These are phyloP conservation scores for Cryptus viduatorius DNA, from an alignment of 2,888 invertebrate genomes.

Conservation along the genomic window DNA sequence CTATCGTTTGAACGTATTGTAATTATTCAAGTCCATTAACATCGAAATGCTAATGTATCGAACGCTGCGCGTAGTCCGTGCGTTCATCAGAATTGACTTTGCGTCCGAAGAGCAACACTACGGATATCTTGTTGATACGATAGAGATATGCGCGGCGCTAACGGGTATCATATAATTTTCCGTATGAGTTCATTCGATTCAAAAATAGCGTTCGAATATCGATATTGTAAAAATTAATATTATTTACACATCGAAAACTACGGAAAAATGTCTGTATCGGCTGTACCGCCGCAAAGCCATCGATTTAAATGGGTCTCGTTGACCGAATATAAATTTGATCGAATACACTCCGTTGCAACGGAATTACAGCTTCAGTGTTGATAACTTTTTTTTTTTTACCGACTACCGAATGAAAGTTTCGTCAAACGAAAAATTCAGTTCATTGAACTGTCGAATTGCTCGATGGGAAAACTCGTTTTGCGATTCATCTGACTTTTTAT, in stretches of 20 bases:
- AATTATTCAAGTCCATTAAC: background rate
- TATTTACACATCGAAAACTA: too few relatives aligned
- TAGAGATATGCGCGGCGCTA: background rate
- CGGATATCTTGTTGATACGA: background rate
- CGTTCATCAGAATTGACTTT: background rate
- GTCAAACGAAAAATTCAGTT: background rate
- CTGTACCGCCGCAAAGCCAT: too few relatives aligned
- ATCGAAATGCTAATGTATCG: background rate
- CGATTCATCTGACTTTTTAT: background rate
- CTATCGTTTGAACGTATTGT: too few relatives aligned
- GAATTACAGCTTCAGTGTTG: background rate
- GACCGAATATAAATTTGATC: too few relatives aligned
- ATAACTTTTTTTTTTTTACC: background rate
- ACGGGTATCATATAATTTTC: background rate
- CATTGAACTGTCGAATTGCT: constrained; percentile 18
- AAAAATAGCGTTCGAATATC: too few relatives aligned
- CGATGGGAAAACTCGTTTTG: background rate
- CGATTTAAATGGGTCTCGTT: too few relatives aligned
- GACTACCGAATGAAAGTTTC: background rate
- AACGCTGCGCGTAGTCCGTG: background rate
- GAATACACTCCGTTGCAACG: too few relatives aligned
- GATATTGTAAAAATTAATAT: too few relatives aligned
- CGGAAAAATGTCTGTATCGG: too few relatives aligned
- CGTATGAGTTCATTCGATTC: too few relatives aligned
- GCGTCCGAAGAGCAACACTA: background rate